These are phyloP conservation scores for Andricus grossulariae DNA, from an alignment of 1,140 invertebrate genomes.

Conservation along the genomic window DNA sequence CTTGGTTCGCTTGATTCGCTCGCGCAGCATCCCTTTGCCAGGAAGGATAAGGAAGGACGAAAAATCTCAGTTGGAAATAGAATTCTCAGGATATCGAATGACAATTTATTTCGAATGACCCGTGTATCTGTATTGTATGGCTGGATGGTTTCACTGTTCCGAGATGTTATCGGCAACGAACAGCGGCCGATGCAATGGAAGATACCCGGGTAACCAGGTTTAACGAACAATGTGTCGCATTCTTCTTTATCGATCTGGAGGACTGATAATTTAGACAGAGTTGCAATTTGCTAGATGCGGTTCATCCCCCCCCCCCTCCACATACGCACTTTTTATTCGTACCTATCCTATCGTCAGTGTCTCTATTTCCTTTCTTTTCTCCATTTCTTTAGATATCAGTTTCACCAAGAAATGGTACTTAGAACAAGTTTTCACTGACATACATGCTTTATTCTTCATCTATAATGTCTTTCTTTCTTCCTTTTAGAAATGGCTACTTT, in stretches of 20 bases:
- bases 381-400: constrained; percentile 8
- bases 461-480: too few species aligned
- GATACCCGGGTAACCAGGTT: constrained; percentile 57
- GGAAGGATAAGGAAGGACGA: constrained; percentile 32
- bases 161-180: constrained; percentile 63
- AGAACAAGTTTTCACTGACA: too few species aligned
- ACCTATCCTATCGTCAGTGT: not conserved
- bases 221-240: constrained; percentile 68
- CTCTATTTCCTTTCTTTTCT: constrained; percentile 27
- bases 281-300: constrained; percentile 66
- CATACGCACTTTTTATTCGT: constrained; percentile 39
- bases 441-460: too few species aligned
- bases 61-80: constrained; percentile 67
- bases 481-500: too few species aligned
- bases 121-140: constrained; percentile 52
- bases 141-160: constrained; percentile 50
- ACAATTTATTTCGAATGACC: constrained; percentile 72
- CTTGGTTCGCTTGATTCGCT: constrained; percentile 41
- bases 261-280: constrained; percentile 67
- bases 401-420: not conserved
- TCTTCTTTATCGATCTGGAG: constrained; percentile 65
- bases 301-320: constrained; percentile 44
- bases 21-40: constrained; percentile 43
- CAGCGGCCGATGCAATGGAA: constrained; percentile 66
- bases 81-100: constrained; percentile 75